Conservation (phyloP, 2,113 vertebrate genomes). For the Chloroceryle aenea region DNA sequence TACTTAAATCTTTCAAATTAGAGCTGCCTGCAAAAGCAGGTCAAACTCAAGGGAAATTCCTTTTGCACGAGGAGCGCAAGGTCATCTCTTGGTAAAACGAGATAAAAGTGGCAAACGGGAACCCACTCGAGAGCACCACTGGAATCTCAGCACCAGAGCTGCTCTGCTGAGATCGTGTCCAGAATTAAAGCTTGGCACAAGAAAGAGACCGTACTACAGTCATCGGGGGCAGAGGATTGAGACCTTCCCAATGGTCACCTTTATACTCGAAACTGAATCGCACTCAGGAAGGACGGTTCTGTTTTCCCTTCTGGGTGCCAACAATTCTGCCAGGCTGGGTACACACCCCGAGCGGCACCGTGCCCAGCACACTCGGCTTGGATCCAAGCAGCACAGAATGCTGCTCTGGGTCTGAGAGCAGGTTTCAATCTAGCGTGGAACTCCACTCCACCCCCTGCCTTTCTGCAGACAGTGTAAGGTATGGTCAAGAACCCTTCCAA, state of each 20-base stretch:
- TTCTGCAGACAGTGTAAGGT: neutral
- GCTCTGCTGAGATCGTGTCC: neutral
- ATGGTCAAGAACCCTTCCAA: neutral
- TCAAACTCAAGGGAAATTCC: neutral
- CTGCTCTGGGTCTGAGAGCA: neutral
- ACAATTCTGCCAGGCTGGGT: neutral
- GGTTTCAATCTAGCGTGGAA: neutral
- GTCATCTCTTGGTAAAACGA: slow-evolving; percentile 6
- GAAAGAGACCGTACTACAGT: neutral
- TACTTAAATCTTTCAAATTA: neutral
- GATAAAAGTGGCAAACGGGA: neutral
- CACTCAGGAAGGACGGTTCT: neutral
- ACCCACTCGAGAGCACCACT: neutral
- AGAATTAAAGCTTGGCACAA: neutral
- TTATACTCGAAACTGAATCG: neutral
- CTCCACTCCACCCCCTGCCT: neutral
- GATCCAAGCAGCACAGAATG: neutral
- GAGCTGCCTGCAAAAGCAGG: slow-evolving; percentile 21
- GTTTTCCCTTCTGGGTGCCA: neutral
- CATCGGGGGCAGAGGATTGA: neutral
- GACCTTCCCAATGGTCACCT: neutral
- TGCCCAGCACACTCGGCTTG: neutral
- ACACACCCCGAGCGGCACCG: neutral
- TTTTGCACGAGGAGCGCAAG: neutral
- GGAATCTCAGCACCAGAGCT: slow-evolving; percentile 17